Conservation (phyloP, 2,113 vertebrate genomes). For the Micronisus gabar region DNA sequence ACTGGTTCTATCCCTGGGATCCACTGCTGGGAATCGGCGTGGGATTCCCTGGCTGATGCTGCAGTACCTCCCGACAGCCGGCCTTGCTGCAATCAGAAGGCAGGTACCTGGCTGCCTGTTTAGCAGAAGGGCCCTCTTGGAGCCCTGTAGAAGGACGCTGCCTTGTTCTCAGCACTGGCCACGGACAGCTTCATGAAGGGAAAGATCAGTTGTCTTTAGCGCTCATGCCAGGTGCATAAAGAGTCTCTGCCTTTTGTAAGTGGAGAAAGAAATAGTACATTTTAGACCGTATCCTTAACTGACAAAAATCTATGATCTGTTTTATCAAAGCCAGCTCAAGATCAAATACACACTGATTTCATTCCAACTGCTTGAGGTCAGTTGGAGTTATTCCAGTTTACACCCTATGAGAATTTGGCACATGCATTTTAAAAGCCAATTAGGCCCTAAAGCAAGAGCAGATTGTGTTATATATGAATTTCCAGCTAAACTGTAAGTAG, state of each 20-base stretch:
- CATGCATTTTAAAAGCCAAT: constrained; percentile 41
- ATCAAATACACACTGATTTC: constrained; percentile 50
- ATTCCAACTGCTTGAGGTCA: constrained; percentile 39
- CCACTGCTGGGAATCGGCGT: neutral
- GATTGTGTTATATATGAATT: constrained; percentile 23
- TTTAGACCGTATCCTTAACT: constrained; percentile 2
- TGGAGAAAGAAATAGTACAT: neutral
- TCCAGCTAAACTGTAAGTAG: neutral
- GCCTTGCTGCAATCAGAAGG: neutral
- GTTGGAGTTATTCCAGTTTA: constrained; percentile 43
- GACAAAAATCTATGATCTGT: constrained; percentile 40
- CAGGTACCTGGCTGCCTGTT: neutral
- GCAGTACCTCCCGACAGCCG: neutral
- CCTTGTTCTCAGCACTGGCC: neutral
- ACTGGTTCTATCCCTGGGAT: neutral
- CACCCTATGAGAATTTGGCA: constrained; percentile 38
- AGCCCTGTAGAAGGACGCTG: neutral
- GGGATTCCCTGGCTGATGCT: neutral
- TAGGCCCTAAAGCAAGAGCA: constrained; percentile 30
- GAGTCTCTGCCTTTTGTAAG: neutral
- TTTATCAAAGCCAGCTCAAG: constrained; percentile 42
- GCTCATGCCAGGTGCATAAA: neutral
- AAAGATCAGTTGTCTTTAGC: neutral
- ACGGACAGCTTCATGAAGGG: neutral
- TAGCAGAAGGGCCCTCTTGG: neutral